Conservation (phyloP, 2,113 vertebrate species). For the Tachuris rubrigastra region DNA sequence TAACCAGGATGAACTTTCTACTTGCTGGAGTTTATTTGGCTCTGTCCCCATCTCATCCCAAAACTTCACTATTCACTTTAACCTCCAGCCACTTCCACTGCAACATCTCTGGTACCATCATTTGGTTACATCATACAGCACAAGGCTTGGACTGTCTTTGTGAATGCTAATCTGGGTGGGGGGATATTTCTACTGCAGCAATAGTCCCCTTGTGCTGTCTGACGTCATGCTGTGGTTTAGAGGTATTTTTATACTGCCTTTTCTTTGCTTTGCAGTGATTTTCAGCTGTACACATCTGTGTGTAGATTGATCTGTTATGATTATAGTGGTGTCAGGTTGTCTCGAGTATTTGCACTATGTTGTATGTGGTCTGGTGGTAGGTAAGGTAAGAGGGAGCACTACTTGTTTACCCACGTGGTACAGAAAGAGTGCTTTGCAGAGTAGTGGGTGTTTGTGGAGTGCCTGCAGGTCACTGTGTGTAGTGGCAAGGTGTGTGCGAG, state of each 20-base stretch:
- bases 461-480: neutral
- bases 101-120: neutral
- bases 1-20: neutral
- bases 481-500: accelerated
- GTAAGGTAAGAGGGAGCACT: no score
- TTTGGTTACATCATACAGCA: neutral
- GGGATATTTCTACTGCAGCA: neutral
- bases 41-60: neutral
- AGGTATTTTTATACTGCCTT: neutral
- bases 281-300: neutral
- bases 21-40: neutral
- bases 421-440: neutral
- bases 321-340: neutral
- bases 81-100: neutral
- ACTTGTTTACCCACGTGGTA: accelerated
- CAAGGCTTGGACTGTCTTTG: neutral
- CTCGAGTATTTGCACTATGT: accelerated
- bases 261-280: neutral
- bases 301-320: neutral
- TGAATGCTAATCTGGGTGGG: neutral
- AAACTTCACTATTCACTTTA: neutral
- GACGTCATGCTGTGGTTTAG: neutral
- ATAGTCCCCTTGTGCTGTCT: neutral
- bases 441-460: accelerated
- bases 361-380: neutral